A percentile compares a stretch with the other conserved stretches of the same genome.
These are phyloP conservation scores for Netelia melanura DNA, from an alignment of 2,888 invertebrate genomes.

Conservation along the genomic window DNA sequence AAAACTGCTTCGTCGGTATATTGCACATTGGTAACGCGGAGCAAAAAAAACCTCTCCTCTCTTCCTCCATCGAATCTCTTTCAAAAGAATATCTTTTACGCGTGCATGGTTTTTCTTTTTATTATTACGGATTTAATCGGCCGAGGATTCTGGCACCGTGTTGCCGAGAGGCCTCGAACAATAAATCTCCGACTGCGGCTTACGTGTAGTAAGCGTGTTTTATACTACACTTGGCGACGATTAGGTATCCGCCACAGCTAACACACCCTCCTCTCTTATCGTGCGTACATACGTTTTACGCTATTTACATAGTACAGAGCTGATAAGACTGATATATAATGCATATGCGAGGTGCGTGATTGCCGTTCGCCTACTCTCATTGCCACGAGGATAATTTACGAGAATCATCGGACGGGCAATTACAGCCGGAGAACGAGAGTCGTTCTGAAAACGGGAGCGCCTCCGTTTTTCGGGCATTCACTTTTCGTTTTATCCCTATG, in stretches of 20 bases:
- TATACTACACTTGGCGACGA: slow-evolving; percentile 42
- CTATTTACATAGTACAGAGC: slow-evolving; percentile 49
- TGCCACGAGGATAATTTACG: slow-evolving; percentile 15
- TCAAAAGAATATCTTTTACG: neutral
- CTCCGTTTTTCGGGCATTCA: neutral
- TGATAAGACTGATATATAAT: slow-evolving; percentile 49
- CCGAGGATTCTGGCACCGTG: slow-evolving; percentile 13
- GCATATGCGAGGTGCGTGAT: slow-evolving; percentile 15
- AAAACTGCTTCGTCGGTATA: slow-evolving; percentile 13
- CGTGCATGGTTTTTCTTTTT: neutral
- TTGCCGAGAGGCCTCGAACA: neutral
- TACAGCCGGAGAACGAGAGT: slow-evolving; percentile 7
- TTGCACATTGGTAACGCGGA: neutral
- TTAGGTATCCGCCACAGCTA: slow-evolving; percentile 7
- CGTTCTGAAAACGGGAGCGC: neutral
- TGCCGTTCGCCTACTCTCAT: slow-evolving; percentile 56
- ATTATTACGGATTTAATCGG: slow-evolving; percentile 9
- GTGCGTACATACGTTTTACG: slow-evolving; percentile 41
- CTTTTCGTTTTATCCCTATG: neutral
- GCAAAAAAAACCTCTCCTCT: neutral
- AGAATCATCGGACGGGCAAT: slow-evolving; percentile 46
- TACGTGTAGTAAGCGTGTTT: slow-evolving; percentile 21
- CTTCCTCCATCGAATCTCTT: neutral
- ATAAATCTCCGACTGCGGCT: slow-evolving; percentile 48
- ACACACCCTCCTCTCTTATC: slow-evolving; percentile 40